Evolutionary conservation across 1,140 invertebrate genomes (phyloP).

Genomic region (Drosophila nebulosa): DNA sequence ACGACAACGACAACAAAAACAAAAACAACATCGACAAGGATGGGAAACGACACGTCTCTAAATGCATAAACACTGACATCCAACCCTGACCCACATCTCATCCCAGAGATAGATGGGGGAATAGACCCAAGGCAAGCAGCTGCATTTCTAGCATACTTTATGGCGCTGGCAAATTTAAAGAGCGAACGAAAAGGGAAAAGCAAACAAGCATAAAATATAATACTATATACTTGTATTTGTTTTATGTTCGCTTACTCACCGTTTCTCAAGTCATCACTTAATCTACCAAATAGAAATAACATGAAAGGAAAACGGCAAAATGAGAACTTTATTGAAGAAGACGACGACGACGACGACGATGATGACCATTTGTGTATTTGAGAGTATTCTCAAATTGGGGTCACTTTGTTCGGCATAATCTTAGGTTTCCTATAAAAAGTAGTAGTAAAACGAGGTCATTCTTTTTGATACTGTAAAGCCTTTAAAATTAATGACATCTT

Average conservation of each 20-base stretch:
- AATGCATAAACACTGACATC: slow-evolving; percentile 51
- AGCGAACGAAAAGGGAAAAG: slow-evolving; percentile 22
- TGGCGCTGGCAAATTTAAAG: slow-evolving; percentile 49
- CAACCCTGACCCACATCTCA: slow-evolving; percentile 51
- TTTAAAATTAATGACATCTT: not conserved
- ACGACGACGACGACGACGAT: too few relatives aligned
- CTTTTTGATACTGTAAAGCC: too few relatives aligned
- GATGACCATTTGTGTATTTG: slow-evolving; percentile 15
- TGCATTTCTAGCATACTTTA: slow-evolving; percentile 46
- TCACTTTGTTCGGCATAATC: not conserved
- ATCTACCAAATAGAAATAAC: slow-evolving; percentile 52
- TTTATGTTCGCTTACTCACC: slow-evolving; percentile 38
- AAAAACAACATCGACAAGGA: not conserved
- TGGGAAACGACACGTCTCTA: slow-evolving; percentile 32
- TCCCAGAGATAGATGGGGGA: not conserved
- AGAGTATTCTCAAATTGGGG: slow-evolving; percentile 4
- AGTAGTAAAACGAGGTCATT: too few relatives aligned
- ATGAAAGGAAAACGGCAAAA: slow-evolving; percentile 15
- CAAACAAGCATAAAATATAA: slow-evolving; percentile 30
- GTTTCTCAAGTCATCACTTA: slow-evolving; percentile 55
- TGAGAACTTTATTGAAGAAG: slow-evolving; percentile 18
- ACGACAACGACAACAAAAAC: not conserved
- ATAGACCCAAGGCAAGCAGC: slow-evolving; percentile 8
- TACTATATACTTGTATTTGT: slow-evolving; percentile 10
- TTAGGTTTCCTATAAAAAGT: not conserved